Evolutionary conservation across 1,140 invertebrate species (phyloP).

Genomic region (Temnothorax longispinosus): DNA sequence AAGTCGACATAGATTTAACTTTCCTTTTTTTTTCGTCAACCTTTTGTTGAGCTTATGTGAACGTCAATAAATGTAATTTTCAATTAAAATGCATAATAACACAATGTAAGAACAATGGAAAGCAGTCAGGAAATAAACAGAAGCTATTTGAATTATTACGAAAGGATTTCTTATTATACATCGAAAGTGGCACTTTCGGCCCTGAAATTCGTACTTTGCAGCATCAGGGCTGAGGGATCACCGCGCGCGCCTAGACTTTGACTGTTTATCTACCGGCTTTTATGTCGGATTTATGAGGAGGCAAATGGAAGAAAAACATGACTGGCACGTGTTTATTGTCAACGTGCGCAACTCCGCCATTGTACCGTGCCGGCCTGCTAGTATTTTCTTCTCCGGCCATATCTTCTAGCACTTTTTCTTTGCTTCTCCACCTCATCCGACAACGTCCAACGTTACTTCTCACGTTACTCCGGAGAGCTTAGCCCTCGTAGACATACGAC

Average conservation of each 20-base stretch:
- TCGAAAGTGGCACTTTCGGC: slow-evolving; percentile 6
- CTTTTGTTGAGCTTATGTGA: background rate
- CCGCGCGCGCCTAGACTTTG: slow-evolving; percentile 49
- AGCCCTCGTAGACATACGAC: slow-evolving; percentile 66
- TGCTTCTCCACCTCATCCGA: slow-evolving; percentile 14
- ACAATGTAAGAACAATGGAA: background rate
- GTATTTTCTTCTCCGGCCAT: slow-evolving; percentile 62
- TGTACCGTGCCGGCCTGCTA: slow-evolving; percentile 2
- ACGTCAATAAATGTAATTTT: background rate
- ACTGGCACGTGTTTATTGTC: slow-evolving; percentile 83
- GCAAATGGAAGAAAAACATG: slow-evolving; percentile 84
- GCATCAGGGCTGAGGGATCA: background rate
- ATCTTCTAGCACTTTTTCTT: slow-evolving; percentile 54
- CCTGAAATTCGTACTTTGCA: slow-evolving; percentile 8
- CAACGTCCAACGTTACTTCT: slow-evolving; percentile 60
- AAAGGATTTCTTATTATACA: slow-evolving; percentile 2
- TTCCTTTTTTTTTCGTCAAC: background rate
- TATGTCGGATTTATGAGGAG: slow-evolving; percentile 84
- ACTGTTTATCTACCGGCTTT: slow-evolving; percentile 66
- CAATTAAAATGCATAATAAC: background rate
- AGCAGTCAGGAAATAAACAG: background rate
- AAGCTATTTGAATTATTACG: background rate
- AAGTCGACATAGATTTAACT: background rate
- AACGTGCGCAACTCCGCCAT: slow-evolving; percentile 72
- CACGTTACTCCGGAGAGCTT: slow-evolving; percentile 54